Percentiles rank a stretch among this genome's conserved stretches.
These are phyloP conservation scores for Acrossocheilus fasciatus DNA, from an alignment of 2,797 vertebrate species.

Conservation along the genomic window DNA sequence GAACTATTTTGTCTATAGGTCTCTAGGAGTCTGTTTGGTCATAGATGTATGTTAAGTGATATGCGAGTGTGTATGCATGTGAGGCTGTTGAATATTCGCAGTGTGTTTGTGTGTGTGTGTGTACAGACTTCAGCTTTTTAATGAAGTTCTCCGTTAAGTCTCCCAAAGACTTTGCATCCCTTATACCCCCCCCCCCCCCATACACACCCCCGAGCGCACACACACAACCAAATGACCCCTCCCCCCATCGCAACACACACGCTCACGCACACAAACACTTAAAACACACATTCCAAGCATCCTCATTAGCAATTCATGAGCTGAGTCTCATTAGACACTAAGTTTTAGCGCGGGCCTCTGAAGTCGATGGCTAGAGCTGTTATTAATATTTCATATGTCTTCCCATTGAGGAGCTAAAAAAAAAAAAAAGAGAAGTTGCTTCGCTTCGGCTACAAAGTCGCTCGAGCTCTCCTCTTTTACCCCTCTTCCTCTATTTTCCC, in stretches of 20 bases:
- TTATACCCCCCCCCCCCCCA: conserved; percentile 48
- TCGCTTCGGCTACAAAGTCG: conserved; percentile 80
- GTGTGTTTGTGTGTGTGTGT: conserved; percentile 9
- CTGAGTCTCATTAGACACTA: conserved; percentile 82
- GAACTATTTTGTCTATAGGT: neutral
- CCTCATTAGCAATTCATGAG: conserved; percentile 84
- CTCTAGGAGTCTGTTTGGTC: neutral
- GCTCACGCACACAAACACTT: conserved; percentile 52
- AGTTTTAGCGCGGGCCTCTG: conserved; percentile 82
- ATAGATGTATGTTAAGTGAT: neutral
- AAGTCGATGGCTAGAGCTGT: conserved; percentile 82
- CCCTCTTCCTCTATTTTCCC: conserved; percentile 47
- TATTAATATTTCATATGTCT: conserved; percentile 85
- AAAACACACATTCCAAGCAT: conserved; percentile 79
- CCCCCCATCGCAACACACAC: conserved; percentile 36
- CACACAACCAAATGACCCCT: conserved; percentile 63
- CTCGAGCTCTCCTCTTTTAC: conserved; percentile 62
- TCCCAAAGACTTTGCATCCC: conserved; percentile 61
- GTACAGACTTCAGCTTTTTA: conserved; percentile 48
- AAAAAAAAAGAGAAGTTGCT: conserved; percentile 75
- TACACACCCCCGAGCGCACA: conserved; percentile 24
- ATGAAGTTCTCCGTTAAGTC: conserved; percentile 60
- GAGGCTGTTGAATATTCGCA: conserved; percentile 8
- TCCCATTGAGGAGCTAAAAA: conserved; percentile 77
- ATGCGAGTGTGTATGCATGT: neutral